phyloP scores from a whole-genome alignment of 1,140 invertebrate species.

The Nautilus pompilius region DNA sequence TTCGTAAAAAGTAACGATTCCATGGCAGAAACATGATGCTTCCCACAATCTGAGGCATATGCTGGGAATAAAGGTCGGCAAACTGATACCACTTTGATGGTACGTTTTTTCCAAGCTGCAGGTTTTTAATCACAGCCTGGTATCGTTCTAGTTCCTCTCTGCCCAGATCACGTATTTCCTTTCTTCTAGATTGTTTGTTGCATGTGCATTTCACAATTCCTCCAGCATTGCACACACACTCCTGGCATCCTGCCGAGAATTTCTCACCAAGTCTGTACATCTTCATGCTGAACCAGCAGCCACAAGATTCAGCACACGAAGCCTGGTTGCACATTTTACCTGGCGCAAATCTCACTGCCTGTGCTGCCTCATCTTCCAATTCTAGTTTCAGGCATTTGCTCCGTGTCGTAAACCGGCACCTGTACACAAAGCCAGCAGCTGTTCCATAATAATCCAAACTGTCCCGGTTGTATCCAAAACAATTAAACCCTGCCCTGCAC shows the following conservation, averaged over 20 bases:
- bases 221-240: constrained; percentile 24
- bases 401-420: constrained; percentile 23
- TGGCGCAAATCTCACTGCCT: constrained; percentile 28
- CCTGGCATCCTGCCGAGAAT: constrained; percentile 34
- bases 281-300: constrained; percentile 29
- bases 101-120: constrained; percentile 20
- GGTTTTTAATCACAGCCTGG: constrained; percentile 24
- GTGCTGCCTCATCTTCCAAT: constrained; percentile 10
- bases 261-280: constrained; percentile 26
- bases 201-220: constrained; percentile 21
- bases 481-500: constrained; percentile 36
- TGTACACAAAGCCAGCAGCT: constrained; percentile 26
- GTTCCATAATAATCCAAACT: constrained; percentile 29
- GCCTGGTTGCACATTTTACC: constrained; percentile 30
- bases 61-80: constrained; percentile 27
- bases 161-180: constrained; percentile 38
- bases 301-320: constrained; percentile 28
- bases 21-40: constrained; percentile 33
- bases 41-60: constrained; percentile 37
- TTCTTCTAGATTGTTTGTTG: constrained; percentile 18
- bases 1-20: constrained; percentile 33
- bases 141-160: constrained; percentile 25
- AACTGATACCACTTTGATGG: constrained; percentile 35
- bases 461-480: constrained; percentile 31
- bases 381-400: constrained; percentile 31